A percentile compares a stretch with the other conserved stretches of the same genome.
These are phyloP conservation scores for Hippoglossus hippoglossus DNA, from an alignment of 2,797 vertebrate species.

Conservation along the genomic window DNA sequence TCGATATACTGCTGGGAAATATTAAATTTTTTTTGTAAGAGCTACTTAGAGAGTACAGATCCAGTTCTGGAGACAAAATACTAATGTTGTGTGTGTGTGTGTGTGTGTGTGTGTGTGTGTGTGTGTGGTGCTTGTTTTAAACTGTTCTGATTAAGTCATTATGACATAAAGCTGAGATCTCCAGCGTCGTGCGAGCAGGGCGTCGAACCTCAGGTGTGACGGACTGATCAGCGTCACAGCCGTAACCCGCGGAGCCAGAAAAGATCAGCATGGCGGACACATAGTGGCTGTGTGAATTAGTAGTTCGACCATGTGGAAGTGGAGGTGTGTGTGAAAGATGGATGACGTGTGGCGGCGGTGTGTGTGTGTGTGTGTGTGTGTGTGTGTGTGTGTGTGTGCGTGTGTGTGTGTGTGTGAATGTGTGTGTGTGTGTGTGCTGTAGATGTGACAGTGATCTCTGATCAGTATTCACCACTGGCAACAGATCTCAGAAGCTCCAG, in stretches of 20 bases:
- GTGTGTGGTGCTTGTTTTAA: not conserved
- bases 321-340: slow-evolving; percentile 68
- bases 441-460: slow-evolving; percentile 80
- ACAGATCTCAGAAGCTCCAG: slow-evolving; percentile 74
- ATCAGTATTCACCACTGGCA: slow-evolving; percentile 84
- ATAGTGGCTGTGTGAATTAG: slow-evolving; percentile 68
- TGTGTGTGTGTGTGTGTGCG: slow-evolving; percentile 27
- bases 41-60: not conserved
- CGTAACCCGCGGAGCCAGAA: slow-evolving; percentile 54
- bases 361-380: slow-evolving; percentile 52
- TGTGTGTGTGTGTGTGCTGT: slow-evolving; percentile 38
- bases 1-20: not conserved
- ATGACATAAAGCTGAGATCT: slow-evolving; percentile 17
- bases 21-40: no score
- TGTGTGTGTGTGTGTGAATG: slow-evolving; percentile 29
- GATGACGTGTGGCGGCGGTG: slow-evolving; percentile 37
- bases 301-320: slow-evolving; percentile 73
- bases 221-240: slow-evolving; percentile 51
- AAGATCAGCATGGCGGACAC: slow-evolving; percentile 59
- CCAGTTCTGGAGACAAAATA: not conserved
- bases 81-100: no score
- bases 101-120: no score
- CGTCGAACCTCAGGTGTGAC: slow-evolving; percentile 60
- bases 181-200: not conserved
- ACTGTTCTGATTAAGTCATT: slow-evolving; percentile 29